Evolutionary conservation across 2,113 vertebrate genomes (phyloP), one percentile per base, ranked within the genome.

Genomic region (Rhineura floridana): DNA sequence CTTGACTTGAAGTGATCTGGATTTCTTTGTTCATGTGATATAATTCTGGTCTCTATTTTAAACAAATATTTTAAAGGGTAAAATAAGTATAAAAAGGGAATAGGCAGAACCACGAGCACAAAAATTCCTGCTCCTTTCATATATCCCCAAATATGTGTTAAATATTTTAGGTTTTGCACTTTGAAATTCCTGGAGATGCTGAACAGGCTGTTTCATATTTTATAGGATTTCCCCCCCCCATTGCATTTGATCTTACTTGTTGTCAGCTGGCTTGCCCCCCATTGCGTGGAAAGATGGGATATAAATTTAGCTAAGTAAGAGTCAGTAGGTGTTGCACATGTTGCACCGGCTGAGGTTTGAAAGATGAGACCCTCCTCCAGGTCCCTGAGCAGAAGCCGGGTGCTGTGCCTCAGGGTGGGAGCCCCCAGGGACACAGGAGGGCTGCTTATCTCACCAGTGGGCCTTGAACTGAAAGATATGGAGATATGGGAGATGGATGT

Each of bases 391-490:
- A 30, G 23, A 52, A n/a, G n/a, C 7, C 30, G 65, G 11, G 30
- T 12, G 30, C 65, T 69, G 9, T 69, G 28, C 33, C 65, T n/a
- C 65, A 30, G n/a, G n/a, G n/a, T n/a, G n/a, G n/a, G 9, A 28
- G 48, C n/a, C 8, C 23, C 13, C 2, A 28, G 2, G 67, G 28
- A 39, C 21, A 13, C 7, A 7, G n/a, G n/a, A n/a, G n/a, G n/a
- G n/a, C n/a, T n/a, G n/a, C 85, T 92, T 93, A 94, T 95, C 93
- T 91, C 85, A 69, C 46, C 75, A 75, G 72, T 3, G 82, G 92
- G 87, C 94, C 94, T 95, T 95, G 95, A 94, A 30, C 3, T 21
- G 69, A 83, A 88, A 85, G 62, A 87, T 50, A 87, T 0, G 3
- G 9, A 85, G 62, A 87, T 50, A 87, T 0, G 3, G 9, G 0